These are phyloP conservation scores for Pharmacophagus antenor DNA, from an alignment of 2,888 invertebrate genomes.

Conservation along the genomic window DNA sequence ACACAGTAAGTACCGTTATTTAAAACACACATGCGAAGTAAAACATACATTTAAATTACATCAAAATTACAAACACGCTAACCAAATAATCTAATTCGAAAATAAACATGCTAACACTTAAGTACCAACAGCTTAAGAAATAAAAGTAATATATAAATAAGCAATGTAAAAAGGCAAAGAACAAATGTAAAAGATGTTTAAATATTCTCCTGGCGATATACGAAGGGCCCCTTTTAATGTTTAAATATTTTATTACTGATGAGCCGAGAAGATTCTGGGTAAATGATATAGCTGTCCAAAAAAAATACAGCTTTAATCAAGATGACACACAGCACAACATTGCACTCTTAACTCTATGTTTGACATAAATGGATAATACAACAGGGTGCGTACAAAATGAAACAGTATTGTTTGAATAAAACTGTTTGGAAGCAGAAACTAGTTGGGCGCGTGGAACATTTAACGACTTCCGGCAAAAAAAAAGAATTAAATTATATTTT, in stretches of 20 bases:
- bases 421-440: background rate
- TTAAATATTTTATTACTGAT: too few relatives aligned
- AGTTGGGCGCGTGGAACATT: too few relatives aligned
- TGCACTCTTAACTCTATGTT: too few relatives aligned
- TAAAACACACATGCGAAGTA: background rate
- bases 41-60: background rate
- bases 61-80: background rate
- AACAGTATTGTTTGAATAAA: background rate
- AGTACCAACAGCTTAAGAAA: background rate
- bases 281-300: background rate
- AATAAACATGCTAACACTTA: background rate
- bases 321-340: background rate
- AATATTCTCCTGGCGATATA: too few relatives aligned
- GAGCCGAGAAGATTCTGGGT: background rate
- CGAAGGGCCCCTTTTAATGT: too few relatives aligned
- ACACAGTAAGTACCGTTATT: slow-evolving; percentile 3
- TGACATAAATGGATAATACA: too few relatives aligned
- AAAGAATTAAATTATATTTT: too few relatives aligned
- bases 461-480: too few relatives aligned
- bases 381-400: too few relatives aligned
- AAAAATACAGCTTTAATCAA: too few relatives aligned
- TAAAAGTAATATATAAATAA: background rate
- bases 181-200: too few relatives aligned
- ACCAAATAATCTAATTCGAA: background rate
- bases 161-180: too few relatives aligned